phyloP scores from a whole-genome alignment of 1,140 invertebrate species.

The Trichomalopsis sarcophagae region DNA sequence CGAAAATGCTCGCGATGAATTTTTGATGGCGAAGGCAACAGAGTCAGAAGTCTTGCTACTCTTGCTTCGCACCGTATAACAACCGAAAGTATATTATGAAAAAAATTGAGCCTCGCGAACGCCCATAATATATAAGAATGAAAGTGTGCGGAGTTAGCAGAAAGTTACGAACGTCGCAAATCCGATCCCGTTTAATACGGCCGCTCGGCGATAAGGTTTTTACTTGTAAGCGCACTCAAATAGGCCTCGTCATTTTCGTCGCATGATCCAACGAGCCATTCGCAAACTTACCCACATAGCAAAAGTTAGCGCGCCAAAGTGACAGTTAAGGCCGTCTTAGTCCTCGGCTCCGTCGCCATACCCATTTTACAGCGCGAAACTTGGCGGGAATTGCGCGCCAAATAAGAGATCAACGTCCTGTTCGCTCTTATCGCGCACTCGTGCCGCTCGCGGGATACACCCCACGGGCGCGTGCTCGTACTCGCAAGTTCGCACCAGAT shows the following conservation, averaged over 20 bases:
- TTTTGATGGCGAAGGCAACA: background rate
- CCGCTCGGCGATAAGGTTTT: slow-evolving; percentile 36
- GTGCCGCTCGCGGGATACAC: too few species aligned
- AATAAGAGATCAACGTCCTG: slow-evolving; percentile 23
- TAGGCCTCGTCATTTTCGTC: slow-evolving; percentile 18
- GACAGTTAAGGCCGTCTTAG: slow-evolving; percentile 14
- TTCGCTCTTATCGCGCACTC: slow-evolving; percentile 7
- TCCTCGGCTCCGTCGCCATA: background rate
- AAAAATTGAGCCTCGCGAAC: background rate
- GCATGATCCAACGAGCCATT: background rate
- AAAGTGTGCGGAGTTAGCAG: slow-evolving; percentile 12
- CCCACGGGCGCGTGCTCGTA: background rate
- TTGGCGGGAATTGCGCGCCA: slow-evolving; percentile 24
- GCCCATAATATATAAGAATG: background rate
- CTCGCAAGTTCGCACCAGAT: background rate
- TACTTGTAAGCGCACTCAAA: slow-evolving; percentile 4
- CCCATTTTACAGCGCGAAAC: slow-evolving; percentile 9
- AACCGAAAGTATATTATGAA: background rate
- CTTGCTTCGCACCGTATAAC: background rate
- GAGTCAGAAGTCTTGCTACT: background rate
- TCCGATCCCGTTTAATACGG: slow-evolving; percentile 37
- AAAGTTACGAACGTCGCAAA: slow-evolving; percentile 34
- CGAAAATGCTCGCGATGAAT: background rate
- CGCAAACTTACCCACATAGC: slow-evolving; percentile 11
- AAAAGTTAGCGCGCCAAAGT: slow-evolving; percentile 34